Evolutionary conservation across 2,113 vertebrate species (phyloP).

Genomic region (Corydoras sp.): DNA sequence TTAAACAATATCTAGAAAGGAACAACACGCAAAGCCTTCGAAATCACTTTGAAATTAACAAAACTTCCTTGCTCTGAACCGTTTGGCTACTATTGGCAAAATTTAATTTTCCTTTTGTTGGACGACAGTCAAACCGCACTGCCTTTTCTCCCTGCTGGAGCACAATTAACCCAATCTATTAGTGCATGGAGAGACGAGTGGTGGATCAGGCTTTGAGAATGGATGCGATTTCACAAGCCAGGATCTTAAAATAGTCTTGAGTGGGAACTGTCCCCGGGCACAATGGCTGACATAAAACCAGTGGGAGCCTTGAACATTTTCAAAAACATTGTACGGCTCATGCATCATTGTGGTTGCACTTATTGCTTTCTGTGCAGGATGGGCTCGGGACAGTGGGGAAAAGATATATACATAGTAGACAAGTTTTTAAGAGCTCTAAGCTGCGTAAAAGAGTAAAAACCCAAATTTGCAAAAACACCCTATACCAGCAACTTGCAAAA

Average conservation of each 20-base stretch:
- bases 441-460: not conserved
- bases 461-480: not conserved
- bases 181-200: constrained; percentile 14
- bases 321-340: constrained; percentile 1
- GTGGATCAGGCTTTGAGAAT: constrained; percentile 29
- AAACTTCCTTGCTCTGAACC: constrained; percentile 23
- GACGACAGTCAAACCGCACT: constrained; percentile 14
- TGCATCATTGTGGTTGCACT: not conserved
- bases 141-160: constrained; percentile 1
- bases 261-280: constrained; percentile 19
- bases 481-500: constrained; percentile 24
- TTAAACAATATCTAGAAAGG: constrained; percentile 39
- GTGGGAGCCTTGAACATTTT: constrained; percentile 4
- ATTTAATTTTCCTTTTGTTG: constrained; percentile 19
- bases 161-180: constrained; percentile 22
- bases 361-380: not conserved
- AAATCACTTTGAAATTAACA: constrained; percentile 24
- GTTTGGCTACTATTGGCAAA: constrained; percentile 13
- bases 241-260: constrained; percentile 24
- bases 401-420: not conserved
- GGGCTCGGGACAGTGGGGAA: not conserved
- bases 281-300: not conserved
- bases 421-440: not conserved
- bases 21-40: constrained; percentile 34
- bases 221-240: constrained; percentile 26